Percentiles rank a stretch among this genome's conserved stretches.
Conservation (phyloP, 2,888 invertebrate species). For the Bombylius discolor region DNA sequence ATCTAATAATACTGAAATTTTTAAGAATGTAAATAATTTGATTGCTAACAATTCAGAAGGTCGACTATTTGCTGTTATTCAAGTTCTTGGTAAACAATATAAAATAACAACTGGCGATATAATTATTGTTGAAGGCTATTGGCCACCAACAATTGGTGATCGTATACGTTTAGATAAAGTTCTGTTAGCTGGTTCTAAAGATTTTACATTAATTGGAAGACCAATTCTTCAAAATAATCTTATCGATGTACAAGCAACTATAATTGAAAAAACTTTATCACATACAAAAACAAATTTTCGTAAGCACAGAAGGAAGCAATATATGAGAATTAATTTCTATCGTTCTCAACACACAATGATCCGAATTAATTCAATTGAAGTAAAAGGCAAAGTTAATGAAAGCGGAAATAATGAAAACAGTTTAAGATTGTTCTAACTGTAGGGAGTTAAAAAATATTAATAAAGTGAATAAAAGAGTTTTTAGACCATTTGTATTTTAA, state of each 20-base stretch:
- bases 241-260: constrained; percentile 63
- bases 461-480: no score
- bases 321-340: constrained; percentile 56
- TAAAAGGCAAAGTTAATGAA: constrained; percentile 44
- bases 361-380: constrained; percentile 59
- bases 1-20: constrained; percentile 3
- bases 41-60: constrained; percentile 23
- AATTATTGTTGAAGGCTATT: constrained; percentile 66
- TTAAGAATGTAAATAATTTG: constrained; percentile 25
- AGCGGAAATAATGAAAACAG: not conserved
- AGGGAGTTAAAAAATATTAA: no score
- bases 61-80: constrained; percentile 61
- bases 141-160: constrained; percentile 73
- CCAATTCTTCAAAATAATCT: constrained; percentile 63
- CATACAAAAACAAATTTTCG: constrained; percentile 66
- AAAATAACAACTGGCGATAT: constrained; percentile 78
- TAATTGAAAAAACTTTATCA: constrained; percentile 71
- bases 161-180: constrained; percentile 72
- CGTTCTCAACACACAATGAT: constrained; percentile 58
- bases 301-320: constrained; percentile 66
- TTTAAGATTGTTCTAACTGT: constrained; percentile 13
- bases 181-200: constrained; percentile 59
- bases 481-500: no score
- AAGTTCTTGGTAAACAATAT: constrained; percentile 70
- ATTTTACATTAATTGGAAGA: constrained; percentile 70